Evolutionary conservation across 2,888 invertebrate species (phyloP), one percentile per base, ranked within the genome.

Genomic region (Diaphora mendica): DNA sequence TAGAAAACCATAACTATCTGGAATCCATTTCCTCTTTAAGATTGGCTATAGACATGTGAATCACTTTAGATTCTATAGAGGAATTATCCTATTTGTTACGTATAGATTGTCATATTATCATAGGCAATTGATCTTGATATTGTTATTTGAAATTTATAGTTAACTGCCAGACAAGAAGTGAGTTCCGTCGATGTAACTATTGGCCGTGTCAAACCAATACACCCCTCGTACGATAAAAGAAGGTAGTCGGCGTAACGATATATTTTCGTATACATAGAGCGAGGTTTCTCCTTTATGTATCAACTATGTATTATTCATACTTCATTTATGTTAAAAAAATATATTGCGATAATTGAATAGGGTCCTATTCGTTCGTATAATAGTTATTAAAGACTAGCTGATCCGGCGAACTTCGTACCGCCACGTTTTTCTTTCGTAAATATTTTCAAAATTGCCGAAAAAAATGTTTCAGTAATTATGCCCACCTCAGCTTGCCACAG

Each of bases 1-100:
- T 87, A 85, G 85, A 87, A 86, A 83, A 82, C 82, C 81, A 77
- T 87, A 85, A 84, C 85, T 82, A 79, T 87, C 85, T 86, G 82
- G 82, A 86, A 83, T 82, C 79, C 78, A 86, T 87, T 88, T 86
- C 82, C 85, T 74, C 67, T 75, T 79, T 72, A 77, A 69, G 68
- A 83, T 83, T 77, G 74, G 71, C 72, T 80, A 55, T 80, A 65
- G 72, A 73, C 59, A 81, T 78, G 71, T 68, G 77, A 80, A 87
- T 86, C 82, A 82, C 74, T 82, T 82, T 74, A 75, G 74, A 76
- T 78, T 71, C 64, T 33, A 39, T 26, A 51, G 17, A 65, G n/a
- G 33, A 26, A 55, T 65, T 39, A 39, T 33, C 35, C 30, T 39
- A 23, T 71, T 30, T 66, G 13, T 44, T 67, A 62, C n/a, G 39